These are phyloP conservation scores for Drosophila villosipedis DNA, from an alignment of 2,888 invertebrate species.

Conservation along the genomic window DNA sequence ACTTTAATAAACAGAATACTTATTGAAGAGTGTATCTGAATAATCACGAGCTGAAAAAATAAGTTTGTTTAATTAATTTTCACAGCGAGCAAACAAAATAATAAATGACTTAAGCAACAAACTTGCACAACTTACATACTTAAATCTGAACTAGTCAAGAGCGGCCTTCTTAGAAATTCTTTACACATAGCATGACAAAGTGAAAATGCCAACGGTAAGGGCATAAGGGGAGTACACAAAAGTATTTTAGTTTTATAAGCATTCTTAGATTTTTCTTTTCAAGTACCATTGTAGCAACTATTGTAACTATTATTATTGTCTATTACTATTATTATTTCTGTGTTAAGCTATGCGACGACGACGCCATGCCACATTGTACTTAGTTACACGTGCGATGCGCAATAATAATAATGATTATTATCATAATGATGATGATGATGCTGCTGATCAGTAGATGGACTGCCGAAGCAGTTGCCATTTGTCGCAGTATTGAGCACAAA, in stretches of 20 bases:
- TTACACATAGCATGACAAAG: neutral
- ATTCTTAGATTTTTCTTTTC: constrained; percentile 39
- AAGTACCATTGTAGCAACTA: constrained; percentile 37
- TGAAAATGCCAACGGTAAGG: neutral
- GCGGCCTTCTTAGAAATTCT: neutral
- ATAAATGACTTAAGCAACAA: constrained; percentile 1
- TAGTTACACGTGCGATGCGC: constrained; percentile 65
- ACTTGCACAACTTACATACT: neutral
- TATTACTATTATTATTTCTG: constrained; percentile 74
- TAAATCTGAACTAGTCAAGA: neutral
- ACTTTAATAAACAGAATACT: neutral
- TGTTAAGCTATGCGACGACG: constrained; percentile 60
- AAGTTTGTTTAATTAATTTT: neutral
- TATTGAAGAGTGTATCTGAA: neutral
- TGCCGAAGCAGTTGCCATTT: constrained; percentile 44
- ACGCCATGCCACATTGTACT: constrained; percentile 66
- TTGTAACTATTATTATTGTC: constrained; percentile 64
- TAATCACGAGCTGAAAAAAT: neutral
- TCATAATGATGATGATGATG: constrained; percentile 30
- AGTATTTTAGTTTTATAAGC: constrained; percentile 30
- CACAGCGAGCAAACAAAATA: neutral
- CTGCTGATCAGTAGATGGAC: constrained; percentile 30
- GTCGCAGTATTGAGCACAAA: constrained; percentile 66
- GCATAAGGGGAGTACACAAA: constrained; percentile 28
- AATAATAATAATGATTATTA: constrained; percentile 25